These are phyloP conservation scores for Ruditapes philippinarum DNA, from an alignment of 1,140 invertebrate species.

Conservation along the genomic window DNA sequence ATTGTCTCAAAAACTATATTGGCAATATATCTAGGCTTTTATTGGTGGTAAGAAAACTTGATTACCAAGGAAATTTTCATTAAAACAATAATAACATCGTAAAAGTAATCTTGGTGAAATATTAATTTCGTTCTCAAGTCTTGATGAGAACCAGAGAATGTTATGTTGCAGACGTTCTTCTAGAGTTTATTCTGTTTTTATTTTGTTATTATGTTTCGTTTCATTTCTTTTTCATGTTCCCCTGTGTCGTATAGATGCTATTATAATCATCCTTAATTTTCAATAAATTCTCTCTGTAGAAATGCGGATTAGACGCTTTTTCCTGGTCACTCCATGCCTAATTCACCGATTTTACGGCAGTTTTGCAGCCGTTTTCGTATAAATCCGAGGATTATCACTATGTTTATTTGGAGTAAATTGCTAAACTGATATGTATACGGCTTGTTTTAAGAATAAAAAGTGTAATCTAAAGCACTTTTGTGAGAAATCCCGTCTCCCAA, in stretches of 20 bases:
- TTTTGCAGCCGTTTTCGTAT: conserved; percentile 51
- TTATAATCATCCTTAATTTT: conserved; percentile 68
- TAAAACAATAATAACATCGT: conserved; percentile 10
- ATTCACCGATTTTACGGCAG: conserved; percentile 14
- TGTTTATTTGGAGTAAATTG: conserved; percentile 51
- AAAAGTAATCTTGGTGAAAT: conserved; percentile 8
- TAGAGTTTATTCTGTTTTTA: conserved; percentile 55
- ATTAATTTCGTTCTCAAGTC: not conserved
- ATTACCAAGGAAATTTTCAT: conserved; percentile 18
- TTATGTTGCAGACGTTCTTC: not conserved
- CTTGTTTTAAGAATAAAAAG: conserved; percentile 45
- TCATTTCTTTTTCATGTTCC: conserved; percentile 55
- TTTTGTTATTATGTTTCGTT: conserved; percentile 56
- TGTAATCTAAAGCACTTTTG: conserved; percentile 35
- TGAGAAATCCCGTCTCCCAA: conserved; percentile 1
- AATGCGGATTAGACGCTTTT: not conserved
- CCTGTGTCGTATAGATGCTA: conserved; percentile 47
- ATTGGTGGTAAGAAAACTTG: not conserved
- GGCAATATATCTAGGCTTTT: not conserved
- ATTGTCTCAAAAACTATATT: not conserved
- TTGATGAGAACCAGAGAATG: not conserved
- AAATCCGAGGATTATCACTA: conserved; percentile 37
- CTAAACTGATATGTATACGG: conserved; percentile 35
- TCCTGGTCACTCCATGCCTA: conserved; percentile 37
- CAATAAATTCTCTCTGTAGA: conserved; percentile 54